Percentiles rank a stretch among this genome's conserved stretches.
Conservation (phyloP, 2,113 vertebrate genomes). For the Tachysurus vachellii region DNA sequence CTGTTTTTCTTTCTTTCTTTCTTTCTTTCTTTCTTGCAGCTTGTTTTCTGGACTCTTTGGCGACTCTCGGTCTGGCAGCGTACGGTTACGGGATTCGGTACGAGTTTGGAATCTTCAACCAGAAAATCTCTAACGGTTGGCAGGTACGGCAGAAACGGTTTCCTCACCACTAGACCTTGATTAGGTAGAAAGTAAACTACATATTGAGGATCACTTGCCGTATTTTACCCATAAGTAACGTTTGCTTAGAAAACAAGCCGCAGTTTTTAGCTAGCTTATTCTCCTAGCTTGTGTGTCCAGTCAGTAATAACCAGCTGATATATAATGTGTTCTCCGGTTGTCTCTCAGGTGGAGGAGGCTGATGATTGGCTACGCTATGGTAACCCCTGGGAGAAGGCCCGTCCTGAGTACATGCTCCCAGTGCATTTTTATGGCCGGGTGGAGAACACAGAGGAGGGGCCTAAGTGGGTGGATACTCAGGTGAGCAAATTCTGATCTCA, state of each 20-base stretch:
- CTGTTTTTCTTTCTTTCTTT: conserved; percentile 47
- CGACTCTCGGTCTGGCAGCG: conserved; percentile 82
- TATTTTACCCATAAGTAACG: not conserved
- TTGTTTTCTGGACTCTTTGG: conserved; percentile 90
- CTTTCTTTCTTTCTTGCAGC: conserved; percentile 64
- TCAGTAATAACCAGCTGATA: not conserved
- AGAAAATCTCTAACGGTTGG: conserved; percentile 84
- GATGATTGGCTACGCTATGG: conserved; percentile 89
- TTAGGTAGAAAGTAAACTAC: not conserved
- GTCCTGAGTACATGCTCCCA: conserved; percentile 84
- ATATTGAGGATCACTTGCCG: too few species aligned
- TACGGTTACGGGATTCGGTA: conserved; percentile 89
- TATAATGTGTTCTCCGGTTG: not conserved
- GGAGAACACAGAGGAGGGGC: conserved; percentile 66
- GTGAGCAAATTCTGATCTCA: conserved; percentile 56
- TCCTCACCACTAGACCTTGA: not conserved
- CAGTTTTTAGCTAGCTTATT: not conserved
- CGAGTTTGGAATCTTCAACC: conserved; percentile 92
- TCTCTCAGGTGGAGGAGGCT: conserved; percentile 81
- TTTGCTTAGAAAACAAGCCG: not conserved
- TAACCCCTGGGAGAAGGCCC: conserved; percentile 89
- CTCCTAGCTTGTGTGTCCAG: not conserved
- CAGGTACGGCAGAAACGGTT: conserved; percentile 70
- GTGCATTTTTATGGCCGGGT: conserved; percentile 84
- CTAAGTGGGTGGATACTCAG: conserved; percentile 83